phyloP scores from a whole-genome alignment of 2,888 invertebrate genomes.

The Drosophila buzzatii region DNA sequence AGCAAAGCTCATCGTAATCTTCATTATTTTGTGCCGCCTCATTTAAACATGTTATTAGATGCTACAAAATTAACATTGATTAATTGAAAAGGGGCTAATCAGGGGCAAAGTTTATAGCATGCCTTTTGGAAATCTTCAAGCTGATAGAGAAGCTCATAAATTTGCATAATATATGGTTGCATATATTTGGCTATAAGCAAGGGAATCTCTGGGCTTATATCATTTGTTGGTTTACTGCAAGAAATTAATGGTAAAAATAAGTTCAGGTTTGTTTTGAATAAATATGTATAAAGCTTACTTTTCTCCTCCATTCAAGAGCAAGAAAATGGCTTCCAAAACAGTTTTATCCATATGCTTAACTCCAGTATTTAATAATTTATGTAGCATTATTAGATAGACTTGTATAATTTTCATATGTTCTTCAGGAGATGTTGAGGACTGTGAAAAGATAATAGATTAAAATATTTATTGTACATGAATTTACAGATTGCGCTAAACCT shows the following conservation, averaged over 20 bases:
- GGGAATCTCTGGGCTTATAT: slow-evolving; percentile 20
- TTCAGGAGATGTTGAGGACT: slow-evolving; percentile 46
- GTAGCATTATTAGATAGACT: slow-evolving; percentile 65
- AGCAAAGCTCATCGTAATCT: slow-evolving; percentile 37
- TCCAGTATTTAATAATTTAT: slow-evolving; percentile 45
- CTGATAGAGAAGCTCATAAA: slow-evolving; percentile 57
- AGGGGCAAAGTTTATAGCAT: neutral
- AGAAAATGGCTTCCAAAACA: slow-evolving; percentile 41
- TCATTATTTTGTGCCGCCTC: neutral
- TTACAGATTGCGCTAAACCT: slow-evolving; percentile 27
- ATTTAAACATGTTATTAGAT: slow-evolving; percentile 26
- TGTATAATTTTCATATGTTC: slow-evolving; percentile 64
- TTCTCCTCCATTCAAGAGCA: slow-evolving; percentile 33
- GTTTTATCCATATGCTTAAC: slow-evolving; percentile 74
- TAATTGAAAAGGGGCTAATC: neutral
- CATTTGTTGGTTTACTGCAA: slow-evolving; percentile 39
- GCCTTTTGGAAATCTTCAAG: slow-evolving; percentile 55
- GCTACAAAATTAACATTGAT: slow-evolving; percentile 25
- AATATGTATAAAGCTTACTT: slow-evolving; percentile 25
- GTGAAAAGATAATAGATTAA: slow-evolving; percentile 2
- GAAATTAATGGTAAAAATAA: neutral
- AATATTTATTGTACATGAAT: neutral
- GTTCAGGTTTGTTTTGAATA: neutral
- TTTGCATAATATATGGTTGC: slow-evolving; percentile 31
- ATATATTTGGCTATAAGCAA: slow-evolving; percentile 46